Evolutionary conservation across 2,797 vertebrate species (phyloP), one percentile per base, ranked within the genome.

Genomic region (Muscicapa striata): DNA sequence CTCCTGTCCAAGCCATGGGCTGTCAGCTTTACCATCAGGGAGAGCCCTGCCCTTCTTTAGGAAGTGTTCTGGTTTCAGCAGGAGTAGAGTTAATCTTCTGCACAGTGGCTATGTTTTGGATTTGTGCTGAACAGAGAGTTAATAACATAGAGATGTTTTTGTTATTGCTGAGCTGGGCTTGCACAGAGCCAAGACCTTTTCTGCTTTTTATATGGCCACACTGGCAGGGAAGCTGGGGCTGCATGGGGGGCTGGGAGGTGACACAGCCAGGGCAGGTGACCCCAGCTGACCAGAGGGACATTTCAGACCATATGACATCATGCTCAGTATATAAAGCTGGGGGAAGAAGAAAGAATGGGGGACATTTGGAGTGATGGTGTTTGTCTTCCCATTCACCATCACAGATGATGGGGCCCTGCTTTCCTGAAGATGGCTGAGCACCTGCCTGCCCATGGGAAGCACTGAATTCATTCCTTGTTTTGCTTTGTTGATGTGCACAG

Each of bases 131-230:
- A 70, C 49, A 70, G 9, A 59, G 13, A 41, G 30, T 18, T 62
- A 24, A 40, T 15, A 41, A 26, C 3, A 46, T 1, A 55, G 24
- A n/a, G 11, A 69, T 18, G 8, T 3, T 62, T 77, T 34, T 34
- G 9, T 26, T 54, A 17, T 21, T 54, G 48, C 24, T 55, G 57
- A 55, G 20, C 41, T 18, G 48, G 17, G 17, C 30, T 62, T 48
- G 1, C 34, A 18, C 10, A 62, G 34, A 62, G 5, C 18, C 38
- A 67, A 59, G 48, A 10, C 40, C 4, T 55, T 34, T 26, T 30
- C 48, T 62, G 21, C 30, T 55, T 69, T 69, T 15, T 0, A 0
- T 62, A 34, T 0, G 0, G 30, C 14, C 49, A 36, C 3, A 0
- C 6, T 30, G 29, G 29, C 0, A 4, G 16, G n/a, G n/a, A 68